Conservation (phyloP, 2,113 vertebrate species). For the Salvelinus fontinalis region DNA sequence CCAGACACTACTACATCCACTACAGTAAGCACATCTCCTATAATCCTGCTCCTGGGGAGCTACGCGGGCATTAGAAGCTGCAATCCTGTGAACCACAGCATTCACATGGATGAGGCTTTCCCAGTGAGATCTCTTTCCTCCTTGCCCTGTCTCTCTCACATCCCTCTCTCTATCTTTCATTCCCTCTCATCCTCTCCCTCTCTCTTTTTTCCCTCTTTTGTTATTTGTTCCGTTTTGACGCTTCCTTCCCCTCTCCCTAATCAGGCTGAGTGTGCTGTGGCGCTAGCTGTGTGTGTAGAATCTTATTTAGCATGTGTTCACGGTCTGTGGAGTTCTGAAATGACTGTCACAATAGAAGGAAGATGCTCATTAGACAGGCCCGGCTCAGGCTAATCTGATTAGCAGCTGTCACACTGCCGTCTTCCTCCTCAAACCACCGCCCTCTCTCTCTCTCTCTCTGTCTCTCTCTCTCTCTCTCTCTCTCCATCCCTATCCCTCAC, state of each 20-base stretch:
- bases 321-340: conserved; percentile 66
- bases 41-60: too few relatives aligned
- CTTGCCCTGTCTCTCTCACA: too few relatives aligned
- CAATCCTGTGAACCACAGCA: neutral
- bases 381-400: conserved; percentile 77
- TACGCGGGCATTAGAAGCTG: too few relatives aligned
- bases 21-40: neutral
- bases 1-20: neutral
- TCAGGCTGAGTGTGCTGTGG: conserved; percentile 45
- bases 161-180: too few relatives aligned
- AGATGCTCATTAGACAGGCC: conserved; percentile 76
- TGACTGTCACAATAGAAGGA: conserved; percentile 69
- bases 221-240: conserved; percentile 55
- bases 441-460: conserved; percentile 36
- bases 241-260: conserved; percentile 58
- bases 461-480: too few relatives aligned
- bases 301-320: conserved; percentile 67
- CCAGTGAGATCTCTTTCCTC: conserved; percentile 46
- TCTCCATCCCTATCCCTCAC: too few relatives aligned
- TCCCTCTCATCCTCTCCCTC: conserved; percentile 9
- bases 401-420: conserved; percentile 70
- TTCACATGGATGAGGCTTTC: conserved; percentile 64
- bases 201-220: conserved; percentile 27
- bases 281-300: conserved; percentile 54
- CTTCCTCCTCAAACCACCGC: conserved; percentile 63